Evolutionary conservation across 2,113 vertebrate species (phyloP), one percentile per base, ranked within the genome.

Genomic region (Heterotilapia buettikoferi): DNA sequence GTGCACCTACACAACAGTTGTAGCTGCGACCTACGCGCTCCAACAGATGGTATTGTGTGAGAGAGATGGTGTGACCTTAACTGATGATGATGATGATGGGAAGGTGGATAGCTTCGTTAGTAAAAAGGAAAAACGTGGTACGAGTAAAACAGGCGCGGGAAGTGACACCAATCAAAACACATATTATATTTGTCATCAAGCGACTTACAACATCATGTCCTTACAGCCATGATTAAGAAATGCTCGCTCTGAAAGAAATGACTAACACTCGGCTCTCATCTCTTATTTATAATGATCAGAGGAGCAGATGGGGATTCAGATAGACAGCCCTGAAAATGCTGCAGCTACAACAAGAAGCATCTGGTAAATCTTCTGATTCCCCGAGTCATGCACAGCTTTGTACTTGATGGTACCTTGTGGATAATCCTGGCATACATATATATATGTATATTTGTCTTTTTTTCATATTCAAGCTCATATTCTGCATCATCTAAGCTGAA

Each of bases 81-180:
- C 6, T 59, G 53, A 31, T 61, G 57, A 59, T 59, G 80, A 82
- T 56, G 68, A 5, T 94, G 87, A 87, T 92, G 90, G 93, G 88
- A 92, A 92, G 68, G 57, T 50, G 59, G 84, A 82, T 59, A 52
- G 84, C 38, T 82, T 84, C 63, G 8, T 14, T 47, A 71, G 21
- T 31, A 40, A 88, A 82, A 76, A 31, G 50, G 16, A 59, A 91
- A 87, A 80, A 86, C 7, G 21, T 11, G 84, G 61, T 82, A 16
- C 12, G 2, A 19, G 7, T n/a, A 12, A 40, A 13, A 33, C 31
- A 66, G 38, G 83, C 38, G 78, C 36, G 78, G 78, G 88, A 92
- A 86, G n/a, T 66, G 63, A 86, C 71, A 59, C 29, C 40, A 47
- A 29, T 57, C 21, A 56, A 31, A 80, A 73, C 21, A 38, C 45